A percentile compares a stretch with the other conserved stretches of the same genome.
Conservation (phyloP, 2,113 vertebrate species). For the Grammomys surdaster region DNA sequence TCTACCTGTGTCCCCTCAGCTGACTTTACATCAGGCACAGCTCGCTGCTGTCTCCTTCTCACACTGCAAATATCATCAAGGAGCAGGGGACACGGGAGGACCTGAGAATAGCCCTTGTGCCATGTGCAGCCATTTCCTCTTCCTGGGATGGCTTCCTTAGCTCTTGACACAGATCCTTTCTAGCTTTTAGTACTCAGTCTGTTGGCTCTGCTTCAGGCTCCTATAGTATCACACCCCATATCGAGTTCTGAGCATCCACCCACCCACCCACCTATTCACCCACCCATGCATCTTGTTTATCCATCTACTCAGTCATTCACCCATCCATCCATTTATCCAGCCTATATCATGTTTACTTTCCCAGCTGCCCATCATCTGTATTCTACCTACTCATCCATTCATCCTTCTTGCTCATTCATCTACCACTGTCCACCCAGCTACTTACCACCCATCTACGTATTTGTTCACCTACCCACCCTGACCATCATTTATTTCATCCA, state of each 20-base stretch:
- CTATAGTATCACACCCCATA: accelerated
- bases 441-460: background rate
- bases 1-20: background rate
- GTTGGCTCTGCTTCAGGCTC: background rate
- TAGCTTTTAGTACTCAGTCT: background rate
- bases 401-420: background rate
- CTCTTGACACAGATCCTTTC: background rate
- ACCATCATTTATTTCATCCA: background rate
- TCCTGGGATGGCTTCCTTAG: background rate
- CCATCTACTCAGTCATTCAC: background rate
- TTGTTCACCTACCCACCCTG: too few relatives aligned
- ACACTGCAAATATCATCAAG: background rate
- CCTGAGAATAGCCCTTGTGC: background rate
- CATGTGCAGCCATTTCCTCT: background rate
- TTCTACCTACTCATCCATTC: background rate
- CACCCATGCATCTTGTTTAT: background rate
- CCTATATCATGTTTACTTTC: background rate
- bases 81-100: background rate
- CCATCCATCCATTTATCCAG: background rate
- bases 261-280: background rate
- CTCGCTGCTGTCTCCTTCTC: background rate
- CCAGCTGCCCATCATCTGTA: background rate
- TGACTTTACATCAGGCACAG: background rate
- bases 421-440: too few relatives aligned
- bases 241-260: background rate